Base-by-base conservation (phyloP, 2,113 vertebrate species). In the Steatornis caripensis region DNA sequence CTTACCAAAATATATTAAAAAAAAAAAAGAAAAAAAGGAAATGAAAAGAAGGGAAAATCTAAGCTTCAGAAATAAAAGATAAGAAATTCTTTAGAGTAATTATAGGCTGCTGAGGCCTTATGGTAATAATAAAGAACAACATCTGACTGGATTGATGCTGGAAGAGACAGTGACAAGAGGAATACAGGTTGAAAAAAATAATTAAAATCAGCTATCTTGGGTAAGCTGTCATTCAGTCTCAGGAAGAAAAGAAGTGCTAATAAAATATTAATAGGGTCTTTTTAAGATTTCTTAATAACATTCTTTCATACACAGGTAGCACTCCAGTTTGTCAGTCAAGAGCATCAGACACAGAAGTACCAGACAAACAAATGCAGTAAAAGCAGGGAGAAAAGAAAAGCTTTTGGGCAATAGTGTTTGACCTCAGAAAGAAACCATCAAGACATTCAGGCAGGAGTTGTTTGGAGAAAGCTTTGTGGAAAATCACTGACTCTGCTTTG, bases 221-320 rank as follows among this genome's bases (percentile, higher is more conserved):
- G 96, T 97, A 97, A 97, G 98, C 98, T 99, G 99, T 99, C 99
- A 99, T 97, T 99, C 98, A 99, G 97, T 90, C 87, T 93, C 51
- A 34, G 84, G 95, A 98, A 99, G 98, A 99, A 99, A 98, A 98
- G 99, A 98, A 98, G 97, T 97, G 97, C 98, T 99, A 99, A 99
- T 99, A 99, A 99, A 99, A 99, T 99, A 99, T 99, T 99, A 99
- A 99, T 99, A 98, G 94, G 96, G 98, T 97, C 98, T 98, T 98
- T 98, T 90, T 94, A 98, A 98, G 69, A 80, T 95, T 97, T 98
- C 98, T 98, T 97, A 97, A 98, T 98, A 98, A 98, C 97, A 96
- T 98, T 98, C 98, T 98, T 99, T 99, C 98, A 95, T 97, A 97
- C 81, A 78, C 69, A 97, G 96, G 95, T 97, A 95, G 80, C 84